Evolutionary conservation across 2,888 invertebrate genomes (phyloP), one percentile per base, ranked within the genome.

Genomic region (Drosophila aldrichi): DNA sequence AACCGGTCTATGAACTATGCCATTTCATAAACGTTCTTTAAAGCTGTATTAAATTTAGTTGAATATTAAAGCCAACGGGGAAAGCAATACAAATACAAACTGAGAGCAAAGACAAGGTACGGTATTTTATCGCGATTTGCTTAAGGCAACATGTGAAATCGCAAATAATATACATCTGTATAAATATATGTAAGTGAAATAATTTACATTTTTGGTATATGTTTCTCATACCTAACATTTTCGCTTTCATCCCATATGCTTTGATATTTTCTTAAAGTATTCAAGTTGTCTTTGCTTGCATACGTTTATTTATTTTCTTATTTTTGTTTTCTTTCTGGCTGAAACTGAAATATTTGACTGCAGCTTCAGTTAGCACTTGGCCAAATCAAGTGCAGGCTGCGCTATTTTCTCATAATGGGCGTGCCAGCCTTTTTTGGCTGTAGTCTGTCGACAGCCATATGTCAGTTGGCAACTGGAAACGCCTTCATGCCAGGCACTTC

Each of bases 301-400:
- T 29, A 2, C 10, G 3, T 10, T 1, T 29, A 0, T 25, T 16
- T 22, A 36, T 40, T 49, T 6, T 48, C 34, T 46, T 20, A 14
- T 14, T 43, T 43, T 5, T 5, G 10, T 22, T 14, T 22, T 16
- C 9, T 22, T 29, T n/a, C 29, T 29, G 51, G 34, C 71, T 77
- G 59, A 46, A 54, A 62, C 65, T 70, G 62, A 57, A 76, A 71
- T 73, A 78, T 82, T 54, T 61, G 52, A 40, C 40, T 36, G 55
- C 54, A 16, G 58, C n/a, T 43, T 66, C 40, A 55, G 54, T 69
- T 79, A 64, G 20, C 58, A 67, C 49, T 55, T 64, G 44, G 62
- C 66, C 73, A 68, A 56, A 40, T 76, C 66, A 82, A 88, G 60
- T 76, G 72, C 74, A 44, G 60, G 48, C 74, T 62, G 56, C 70